Base-by-base conservation (phyloP, 2,797 vertebrate genomes). In the Gobio occitaniae region DNA sequence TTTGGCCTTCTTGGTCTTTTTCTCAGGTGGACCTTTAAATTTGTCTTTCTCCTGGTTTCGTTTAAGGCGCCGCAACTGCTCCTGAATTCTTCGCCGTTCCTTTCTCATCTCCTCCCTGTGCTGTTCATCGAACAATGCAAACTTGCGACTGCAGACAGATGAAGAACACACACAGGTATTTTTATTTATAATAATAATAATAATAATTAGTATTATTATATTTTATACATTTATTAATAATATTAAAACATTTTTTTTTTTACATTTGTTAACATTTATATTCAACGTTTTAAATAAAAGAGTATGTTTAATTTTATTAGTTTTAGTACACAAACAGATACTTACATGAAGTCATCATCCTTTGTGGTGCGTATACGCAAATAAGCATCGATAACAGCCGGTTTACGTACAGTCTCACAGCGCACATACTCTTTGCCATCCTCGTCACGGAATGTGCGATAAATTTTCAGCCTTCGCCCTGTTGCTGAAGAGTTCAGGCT, bases 31-130 rank as follows among this genome's bases (percentile, higher is more conserved):
- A 0, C 97, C 97, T 87, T 99, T 98, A 89, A 98, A 96, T 81
- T 97, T 97, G 90, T 99, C 98, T 84, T 99, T 99, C 90, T 99
- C 98, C 85, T 99, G 98, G 90, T 99, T 99, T 83, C 98, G 94
- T 87, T 99, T 99, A 47, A 99, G 94, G 25, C 98, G 92, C 71
- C 98, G 94, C 78, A 99, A 92, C 86, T 99, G 98, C 69, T 99
- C 98, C 90, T 99, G 98, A 89, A 99, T 99, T 76, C 98, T 95
- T 19, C 98, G 93, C 0, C 98, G 93, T 88, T 99, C 98, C 91
- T 99, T 99, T 88, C 98, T 94, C 98, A 99, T 99, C 91, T 99
- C 98, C 91, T 99, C 98, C 41, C 98, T 94, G 93, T 99, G 98
- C 92, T 99, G 97, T 89, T 99, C 98, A 0, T 99, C 98, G 61